Evolutionary conservation across 2,888 invertebrate species (phyloP).

Genomic region (Phymatocera aterrima): DNA sequence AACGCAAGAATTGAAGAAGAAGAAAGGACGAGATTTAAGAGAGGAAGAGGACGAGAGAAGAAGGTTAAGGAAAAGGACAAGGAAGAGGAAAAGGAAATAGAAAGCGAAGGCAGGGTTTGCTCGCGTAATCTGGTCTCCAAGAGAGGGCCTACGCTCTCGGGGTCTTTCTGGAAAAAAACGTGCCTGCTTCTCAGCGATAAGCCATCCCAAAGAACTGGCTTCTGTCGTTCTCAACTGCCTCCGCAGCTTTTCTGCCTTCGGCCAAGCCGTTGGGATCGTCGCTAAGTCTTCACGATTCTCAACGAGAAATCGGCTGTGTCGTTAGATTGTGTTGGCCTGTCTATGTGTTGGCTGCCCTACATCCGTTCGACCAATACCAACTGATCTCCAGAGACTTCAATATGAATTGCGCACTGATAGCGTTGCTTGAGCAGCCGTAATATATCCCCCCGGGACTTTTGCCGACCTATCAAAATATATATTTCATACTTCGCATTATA

Average conservation of each 20-base stretch:
- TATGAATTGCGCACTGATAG: slow-evolving; percentile 62
- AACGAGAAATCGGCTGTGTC: slow-evolving; percentile 59
- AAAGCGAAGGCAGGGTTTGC: slow-evolving; percentile 1
- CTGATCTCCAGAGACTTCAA: slow-evolving; percentile 66
- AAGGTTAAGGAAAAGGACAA: slow-evolving; percentile 37
- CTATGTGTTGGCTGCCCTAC: slow-evolving; percentile 56
- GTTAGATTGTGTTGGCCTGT: slow-evolving; percentile 10
- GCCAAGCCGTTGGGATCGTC: slow-evolving; percentile 52
- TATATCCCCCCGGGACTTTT: slow-evolving; percentile 34
- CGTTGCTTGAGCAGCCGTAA: slow-evolving; percentile 45
- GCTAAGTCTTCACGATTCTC: slow-evolving; percentile 61
- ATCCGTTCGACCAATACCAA: slow-evolving; percentile 63
- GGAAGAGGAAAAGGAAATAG: slow-evolving; percentile 46
- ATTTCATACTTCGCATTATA: too few species aligned
- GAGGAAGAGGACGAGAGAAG: slow-evolving; percentile 15
- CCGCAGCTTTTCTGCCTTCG: slow-evolving; percentile 52
- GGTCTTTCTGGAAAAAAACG: slow-evolving; percentile 53
- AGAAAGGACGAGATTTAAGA: neutral
- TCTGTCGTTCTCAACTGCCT: slow-evolving; percentile 60
- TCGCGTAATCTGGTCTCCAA: slow-evolving; percentile 46
- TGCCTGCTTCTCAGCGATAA: slow-evolving; percentile 69
- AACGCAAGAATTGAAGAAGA: slow-evolving; percentile 2
- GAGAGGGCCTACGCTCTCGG: slow-evolving; percentile 46
- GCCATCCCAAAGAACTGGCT: slow-evolving; percentile 67
- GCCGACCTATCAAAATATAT: slow-evolving; percentile 29